A percentile compares a stretch with the other conserved stretches of the same genome.
These are phyloP conservation scores for Agrochola macilenta DNA, from an alignment of 2,888 invertebrate species.

Conservation along the genomic window DNA sequence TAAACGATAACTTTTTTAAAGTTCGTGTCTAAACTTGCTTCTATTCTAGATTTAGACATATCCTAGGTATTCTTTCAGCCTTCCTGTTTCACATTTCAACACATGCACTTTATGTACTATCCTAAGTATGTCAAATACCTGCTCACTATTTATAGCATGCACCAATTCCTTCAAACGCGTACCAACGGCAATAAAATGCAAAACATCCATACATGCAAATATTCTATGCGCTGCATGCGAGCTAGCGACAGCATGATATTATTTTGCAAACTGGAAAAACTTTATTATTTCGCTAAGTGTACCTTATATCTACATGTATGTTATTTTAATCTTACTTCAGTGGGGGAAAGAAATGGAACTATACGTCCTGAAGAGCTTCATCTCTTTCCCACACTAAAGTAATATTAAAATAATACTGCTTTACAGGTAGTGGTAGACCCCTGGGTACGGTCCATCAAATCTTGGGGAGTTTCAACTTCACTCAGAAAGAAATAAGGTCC, in stretches of 20 bases:
- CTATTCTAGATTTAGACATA: too few relatives aligned
- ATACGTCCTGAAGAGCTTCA: too few relatives aligned
- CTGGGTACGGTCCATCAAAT: too few relatives aligned
- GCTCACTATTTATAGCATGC: conserved; percentile 37
- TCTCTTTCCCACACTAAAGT: too few relatives aligned
- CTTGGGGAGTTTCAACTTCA: background rate
- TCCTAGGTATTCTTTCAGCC: background rate
- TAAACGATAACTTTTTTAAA: too few relatives aligned
- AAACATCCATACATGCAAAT: conserved; percentile 14
- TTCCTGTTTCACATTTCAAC: background rate
- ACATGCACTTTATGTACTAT: background rate
- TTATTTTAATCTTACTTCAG: too few relatives aligned
- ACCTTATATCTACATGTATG: too few relatives aligned
- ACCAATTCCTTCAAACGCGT: conserved; percentile 25
- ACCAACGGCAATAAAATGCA: conserved; percentile 52
- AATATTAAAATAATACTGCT: too few relatives aligned
- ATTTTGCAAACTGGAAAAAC: conserved; percentile 17
- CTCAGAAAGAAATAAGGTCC: background rate
- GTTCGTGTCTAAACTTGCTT: too few relatives aligned
- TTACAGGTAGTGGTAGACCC: too few relatives aligned
- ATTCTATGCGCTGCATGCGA: conserved; percentile 28
- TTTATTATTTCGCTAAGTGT: background rate
- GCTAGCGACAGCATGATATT: conserved; percentile 16
- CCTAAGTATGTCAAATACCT: conserved; percentile 19
- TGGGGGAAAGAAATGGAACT: too few relatives aligned